Conservation (phyloP, 2,797 vertebrate species). For the Ibycter americanus region DNA sequence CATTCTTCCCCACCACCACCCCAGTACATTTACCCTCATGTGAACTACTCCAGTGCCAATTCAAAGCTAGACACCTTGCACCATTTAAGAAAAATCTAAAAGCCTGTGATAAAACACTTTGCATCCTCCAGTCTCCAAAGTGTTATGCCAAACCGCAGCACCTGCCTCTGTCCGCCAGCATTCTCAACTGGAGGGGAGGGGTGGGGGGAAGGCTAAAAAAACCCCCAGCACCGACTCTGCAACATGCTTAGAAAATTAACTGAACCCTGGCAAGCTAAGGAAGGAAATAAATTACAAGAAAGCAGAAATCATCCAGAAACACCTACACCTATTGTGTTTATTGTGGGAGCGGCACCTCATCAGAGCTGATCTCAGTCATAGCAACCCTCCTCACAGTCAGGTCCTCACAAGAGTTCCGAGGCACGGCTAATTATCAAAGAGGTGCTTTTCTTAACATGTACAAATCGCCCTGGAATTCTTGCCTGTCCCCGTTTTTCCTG, state of each 20-base stretch:
- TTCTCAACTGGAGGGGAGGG: no score
- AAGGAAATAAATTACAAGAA: neutral
- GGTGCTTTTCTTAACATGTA: neutral
- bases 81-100: neutral
- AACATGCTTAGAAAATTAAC: neutral
- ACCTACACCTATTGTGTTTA: neutral
- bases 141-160: neutral
- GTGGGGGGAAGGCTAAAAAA: neutral
- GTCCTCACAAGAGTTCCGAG: neutral
- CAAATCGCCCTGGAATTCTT: neutral
- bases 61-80: neutral
- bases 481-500: neutral
- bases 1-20: rapidly evolving
- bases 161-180: neutral
- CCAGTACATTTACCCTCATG: rapidly evolving
- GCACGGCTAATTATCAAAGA: neutral
- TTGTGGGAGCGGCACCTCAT: neutral
- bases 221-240: rapidly evolving
- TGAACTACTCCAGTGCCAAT: neutral
- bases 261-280: neutral
- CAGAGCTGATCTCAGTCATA: neutral
- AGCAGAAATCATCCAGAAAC: neutral
- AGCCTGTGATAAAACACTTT: neutral
- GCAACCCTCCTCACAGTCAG: neutral
- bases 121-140: neutral